Conservation (phyloP, 2,888 invertebrate species). For the Parochlus steinenii region DNA sequence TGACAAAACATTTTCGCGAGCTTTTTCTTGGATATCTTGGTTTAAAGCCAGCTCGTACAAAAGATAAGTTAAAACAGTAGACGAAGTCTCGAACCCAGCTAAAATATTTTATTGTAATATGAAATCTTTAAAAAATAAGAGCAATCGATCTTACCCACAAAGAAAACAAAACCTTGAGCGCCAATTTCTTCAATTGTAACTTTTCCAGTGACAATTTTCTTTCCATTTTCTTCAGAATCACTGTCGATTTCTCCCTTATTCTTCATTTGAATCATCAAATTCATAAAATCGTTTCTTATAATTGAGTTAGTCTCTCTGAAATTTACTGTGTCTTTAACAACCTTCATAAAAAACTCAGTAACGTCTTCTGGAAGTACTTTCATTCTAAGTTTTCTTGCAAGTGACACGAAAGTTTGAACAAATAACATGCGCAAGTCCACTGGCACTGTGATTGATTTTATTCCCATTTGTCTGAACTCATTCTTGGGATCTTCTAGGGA, state of each 20-base stretch:
- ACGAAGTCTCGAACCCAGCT: constrained; percentile 43
- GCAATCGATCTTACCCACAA: constrained; percentile 1
- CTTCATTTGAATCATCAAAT: constrained; percentile 35
- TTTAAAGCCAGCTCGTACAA: constrained; percentile 12
- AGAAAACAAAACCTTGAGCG: constrained; percentile 8
- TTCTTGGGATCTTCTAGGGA: constrained; percentile 18
- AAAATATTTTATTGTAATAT: too few species aligned
- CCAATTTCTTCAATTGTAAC: constrained; percentile 7
- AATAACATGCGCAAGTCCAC: neutral
- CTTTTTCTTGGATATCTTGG: constrained; percentile 11
- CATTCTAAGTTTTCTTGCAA: neutral
- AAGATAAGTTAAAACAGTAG: constrained; percentile 32
- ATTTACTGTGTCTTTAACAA: constrained; percentile 30
- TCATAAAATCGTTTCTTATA: constrained; percentile 36
- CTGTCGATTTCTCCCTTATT: constrained; percentile 27
- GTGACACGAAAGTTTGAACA: constrained; percentile 2
- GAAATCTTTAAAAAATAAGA: too few species aligned
- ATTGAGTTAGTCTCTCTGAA: constrained; percentile 27
- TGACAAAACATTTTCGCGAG: constrained; percentile 8
- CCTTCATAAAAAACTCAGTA: constrained; percentile 28
- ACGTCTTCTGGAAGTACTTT: neutral
- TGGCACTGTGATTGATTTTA: constrained; percentile 12
- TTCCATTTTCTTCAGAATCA: too few species aligned
- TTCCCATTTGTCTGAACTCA: constrained; percentile 18
- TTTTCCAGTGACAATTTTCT: constrained; percentile 12